Evolutionary conservation across 2,888 invertebrate genomes (phyloP).

Genomic region (Caenorhabditis uteleia): DNA sequence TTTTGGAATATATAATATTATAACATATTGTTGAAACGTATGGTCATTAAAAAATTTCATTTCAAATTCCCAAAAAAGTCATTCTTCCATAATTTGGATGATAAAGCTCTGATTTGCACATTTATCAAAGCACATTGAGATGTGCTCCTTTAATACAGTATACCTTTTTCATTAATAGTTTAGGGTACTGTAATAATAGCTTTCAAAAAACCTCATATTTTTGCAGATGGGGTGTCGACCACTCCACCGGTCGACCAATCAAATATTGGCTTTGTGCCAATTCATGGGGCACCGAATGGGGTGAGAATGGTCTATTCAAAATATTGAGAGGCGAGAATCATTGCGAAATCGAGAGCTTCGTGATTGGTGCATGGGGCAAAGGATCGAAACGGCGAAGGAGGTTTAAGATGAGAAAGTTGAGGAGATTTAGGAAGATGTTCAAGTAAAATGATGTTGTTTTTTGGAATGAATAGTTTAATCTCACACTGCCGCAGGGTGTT

Average conservation of each 20-base stretch:
- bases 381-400: slow-evolving; percentile 57
- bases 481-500: slow-evolving; percentile 3
- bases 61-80: too few relatives aligned
- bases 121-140: too few relatives aligned
- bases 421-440: slow-evolving; percentile 48
- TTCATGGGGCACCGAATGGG: slow-evolving; percentile 92
- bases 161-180: too few relatives aligned
- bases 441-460: slow-evolving; percentile 5
- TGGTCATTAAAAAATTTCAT: too few relatives aligned
- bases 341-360: slow-evolving; percentile 87
- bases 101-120: too few relatives aligned
- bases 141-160: too few relatives aligned
- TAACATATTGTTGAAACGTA: too few relatives aligned
- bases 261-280: slow-evolving; percentile 92
- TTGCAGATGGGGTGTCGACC: slow-evolving; percentile 81
- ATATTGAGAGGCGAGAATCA: slow-evolving; percentile 85
- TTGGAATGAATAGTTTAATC: neutral
- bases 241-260: slow-evolving; percentile 73
- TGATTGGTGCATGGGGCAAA: slow-evolving; percentile 75
- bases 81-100: too few relatives aligned
- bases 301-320: slow-evolving; percentile 87
- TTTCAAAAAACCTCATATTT: too few relatives aligned
- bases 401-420: slow-evolving; percentile 61
- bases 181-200: too few relatives aligned
- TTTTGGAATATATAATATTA: too few relatives aligned